Evolutionary conservation across 1,140 invertebrate genomes (phyloP), one percentile per base, ranked within the genome.

Genomic region (Philopotamus ludificatus): DNA sequence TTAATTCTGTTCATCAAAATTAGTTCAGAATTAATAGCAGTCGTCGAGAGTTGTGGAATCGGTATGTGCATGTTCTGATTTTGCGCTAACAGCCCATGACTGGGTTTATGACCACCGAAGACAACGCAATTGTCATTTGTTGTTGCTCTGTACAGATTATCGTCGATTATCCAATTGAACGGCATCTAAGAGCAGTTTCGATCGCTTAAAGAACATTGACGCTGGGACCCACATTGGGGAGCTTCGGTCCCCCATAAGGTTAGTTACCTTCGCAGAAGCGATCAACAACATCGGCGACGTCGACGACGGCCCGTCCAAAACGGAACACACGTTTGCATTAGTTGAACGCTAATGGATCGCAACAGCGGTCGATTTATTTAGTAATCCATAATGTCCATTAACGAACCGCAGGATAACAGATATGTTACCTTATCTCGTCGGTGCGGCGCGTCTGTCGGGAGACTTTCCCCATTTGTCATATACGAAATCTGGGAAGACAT

Each of bases 121-220:
- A 59, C 44, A 59, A 4, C 12, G 45, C 23, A 44, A 65, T 57
- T 65, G 53, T 26, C 34, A 39, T 49, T 65, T 65, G 55, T 50
- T 53, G 41, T 54, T 65, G 55, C 60, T 57, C 55, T 21, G 55
- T 53, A 49, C 63, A 28, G 51, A 65, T 65, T 66, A 61, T 49
- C 39, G 26, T 9, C 65, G 23, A 61, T 66, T 66, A 66, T 66
- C 58, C 65, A 66, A 66, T 66, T 66, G 65, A 54, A 9, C 25
- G 23, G 34, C 58, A 45, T 62, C 65, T 66, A 61, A 66, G 65
- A 66, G 65, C 49, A 54, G 15, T 49, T 49, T 44, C 61, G 9
- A 28, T 26, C 18, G 21, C 39, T 28, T 42, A 55, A n/a, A 54
- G 50, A 51, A 9, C 42, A 18, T 41, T 3, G 4, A 25, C 28